Evolutionary conservation across 2,113 vertebrate species (phyloP), one percentile per base, ranked within the genome.

Genomic region (Telmatochromis sp.): DNA sequence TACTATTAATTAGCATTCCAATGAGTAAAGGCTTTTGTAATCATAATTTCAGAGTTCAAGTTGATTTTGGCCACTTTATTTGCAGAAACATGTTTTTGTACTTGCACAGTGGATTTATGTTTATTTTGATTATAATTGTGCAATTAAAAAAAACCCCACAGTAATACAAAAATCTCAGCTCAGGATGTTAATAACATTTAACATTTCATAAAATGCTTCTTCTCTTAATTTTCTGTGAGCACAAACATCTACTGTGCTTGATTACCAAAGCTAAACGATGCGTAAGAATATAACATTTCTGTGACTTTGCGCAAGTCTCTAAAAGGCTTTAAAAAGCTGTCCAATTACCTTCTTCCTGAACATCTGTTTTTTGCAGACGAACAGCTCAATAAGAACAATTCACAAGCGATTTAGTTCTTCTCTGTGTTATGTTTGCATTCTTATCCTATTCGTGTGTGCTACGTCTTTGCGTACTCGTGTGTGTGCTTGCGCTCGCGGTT

Each of bases 1-100:
- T 82, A 68, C 79, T 53, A 70, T 31, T 90, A 65, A 91, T 89
- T 83, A 87, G 40, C 57, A 87, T 86, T 78, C 55, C 45, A 31
- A 8, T 28, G 1, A 78, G 42, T 12, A 78, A 78, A 51, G 23
- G 73, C 70, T 37, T 89, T 84, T 90, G 55, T 73, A 57, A 85
- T 47, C 57, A 37, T 63, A 60, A 88, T 31, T 87, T 84, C 58
- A 81, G 57, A 84, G 80, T 42, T 87, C 31, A 73, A 70, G 37
- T 78, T 88, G 37, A 70, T 40, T 79, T 85, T 75, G 85, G 42
- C 28, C 5, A 9, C 21, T 83, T 81, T 54, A 21, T 84, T 86
- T 89, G n/a, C 21, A 37, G 53, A 13, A 78, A 57, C 40, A n/a
- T 49, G 42, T 49, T 21, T 42, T 60, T 54, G 7, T 45, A 53